Percentiles rank a stretch among this genome's conserved stretches.
These are phyloP conservation scores for Ageneiosus marmoratus DNA, from an alignment of 2,113 vertebrate genomes.

Conservation along the genomic window DNA sequence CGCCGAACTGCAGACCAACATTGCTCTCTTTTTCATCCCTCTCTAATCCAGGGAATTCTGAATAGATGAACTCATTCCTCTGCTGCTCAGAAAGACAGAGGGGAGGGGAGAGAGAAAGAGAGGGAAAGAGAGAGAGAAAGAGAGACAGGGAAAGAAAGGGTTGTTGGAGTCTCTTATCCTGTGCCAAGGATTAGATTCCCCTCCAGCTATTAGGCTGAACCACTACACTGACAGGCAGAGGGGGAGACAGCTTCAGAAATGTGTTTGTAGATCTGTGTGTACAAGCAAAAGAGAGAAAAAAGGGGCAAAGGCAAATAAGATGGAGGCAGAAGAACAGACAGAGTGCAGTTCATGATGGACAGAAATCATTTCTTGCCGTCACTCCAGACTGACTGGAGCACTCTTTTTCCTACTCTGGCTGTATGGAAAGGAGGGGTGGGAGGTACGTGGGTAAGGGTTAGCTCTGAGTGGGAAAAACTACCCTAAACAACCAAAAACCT, in stretches of 20 bases:
- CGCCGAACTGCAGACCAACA: constrained; percentile 63
- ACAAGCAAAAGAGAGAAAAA: constrained; percentile 8
- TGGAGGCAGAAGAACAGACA: neutral
- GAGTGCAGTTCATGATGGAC: constrained; percentile 33
- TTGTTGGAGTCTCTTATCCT: constrained; percentile 68
- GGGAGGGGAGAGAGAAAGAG: constrained; percentile 54
- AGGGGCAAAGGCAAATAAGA: neutral
- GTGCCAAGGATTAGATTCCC: constrained; percentile 76
- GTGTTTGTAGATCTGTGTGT: constrained; percentile 22
- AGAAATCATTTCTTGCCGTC: constrained; percentile 34
- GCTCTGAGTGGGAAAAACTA: constrained; percentile 39
- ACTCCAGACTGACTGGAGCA: constrained; percentile 29
- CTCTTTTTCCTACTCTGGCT: constrained; percentile 41
- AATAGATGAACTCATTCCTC: constrained; percentile 70
- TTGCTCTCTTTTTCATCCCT: constrained; percentile 67
- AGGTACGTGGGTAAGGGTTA: constrained; percentile 8
- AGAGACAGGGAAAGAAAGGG: constrained; percentile 52
- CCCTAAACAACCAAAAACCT: neutral
- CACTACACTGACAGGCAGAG: constrained; percentile 68
- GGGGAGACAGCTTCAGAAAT: constrained; percentile 38
- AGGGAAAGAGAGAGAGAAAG: constrained; percentile 54
- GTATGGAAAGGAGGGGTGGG: neutral
- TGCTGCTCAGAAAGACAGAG: constrained; percentile 62
- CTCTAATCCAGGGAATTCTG: constrained; percentile 66
- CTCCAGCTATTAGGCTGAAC: constrained; percentile 77